Evolutionary conservation across 2,888 invertebrate genomes (phyloP).

Genomic region (Teinopalpus imperialis): DNA sequence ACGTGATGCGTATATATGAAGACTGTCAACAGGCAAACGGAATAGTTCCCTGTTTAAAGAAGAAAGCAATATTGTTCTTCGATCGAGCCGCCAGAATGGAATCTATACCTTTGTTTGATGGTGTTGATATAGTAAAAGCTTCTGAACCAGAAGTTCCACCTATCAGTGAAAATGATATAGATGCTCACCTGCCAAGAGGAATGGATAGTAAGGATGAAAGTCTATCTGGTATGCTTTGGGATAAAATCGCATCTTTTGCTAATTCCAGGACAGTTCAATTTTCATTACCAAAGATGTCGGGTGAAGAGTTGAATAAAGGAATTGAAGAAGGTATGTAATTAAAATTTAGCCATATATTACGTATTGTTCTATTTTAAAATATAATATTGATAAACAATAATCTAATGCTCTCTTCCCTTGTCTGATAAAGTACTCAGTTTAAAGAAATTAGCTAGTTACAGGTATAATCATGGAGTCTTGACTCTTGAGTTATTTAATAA

Average conservation of each 20-base stretch:
- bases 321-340: constrained; percentile 86
- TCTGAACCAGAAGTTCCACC: constrained; percentile 67
- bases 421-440: too few relatives aligned
- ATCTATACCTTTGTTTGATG: constrained; percentile 81
- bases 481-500: too few relatives aligned
- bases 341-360: too few relatives aligned
- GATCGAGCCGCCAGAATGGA: constrained; percentile 89
- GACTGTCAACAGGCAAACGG: constrained; percentile 88
- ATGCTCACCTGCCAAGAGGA: constrained; percentile 85
- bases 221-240: constrained; percentile 86
- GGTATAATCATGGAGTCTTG: too few relatives aligned
- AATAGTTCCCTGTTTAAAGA: constrained; percentile 88
- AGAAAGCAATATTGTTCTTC: constrained; percentile 90
- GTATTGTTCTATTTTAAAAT: too few relatives aligned
- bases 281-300: constrained; percentile 87
- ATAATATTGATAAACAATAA: too few relatives aligned
- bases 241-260: constrained; percentile 86
- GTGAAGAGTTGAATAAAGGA: constrained; percentile 85
- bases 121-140: constrained; percentile 84
- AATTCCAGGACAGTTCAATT: constrained; percentile 89
- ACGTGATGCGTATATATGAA: constrained; percentile 87
- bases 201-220: constrained; percentile 85
- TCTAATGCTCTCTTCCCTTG: too few relatives aligned
- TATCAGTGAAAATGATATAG: constrained; percentile 86
- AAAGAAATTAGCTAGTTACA: too few relatives aligned